phyloP scores from a whole-genome alignment of 2,888 invertebrate species.

The Leptarthrus brevirostris region DNA sequence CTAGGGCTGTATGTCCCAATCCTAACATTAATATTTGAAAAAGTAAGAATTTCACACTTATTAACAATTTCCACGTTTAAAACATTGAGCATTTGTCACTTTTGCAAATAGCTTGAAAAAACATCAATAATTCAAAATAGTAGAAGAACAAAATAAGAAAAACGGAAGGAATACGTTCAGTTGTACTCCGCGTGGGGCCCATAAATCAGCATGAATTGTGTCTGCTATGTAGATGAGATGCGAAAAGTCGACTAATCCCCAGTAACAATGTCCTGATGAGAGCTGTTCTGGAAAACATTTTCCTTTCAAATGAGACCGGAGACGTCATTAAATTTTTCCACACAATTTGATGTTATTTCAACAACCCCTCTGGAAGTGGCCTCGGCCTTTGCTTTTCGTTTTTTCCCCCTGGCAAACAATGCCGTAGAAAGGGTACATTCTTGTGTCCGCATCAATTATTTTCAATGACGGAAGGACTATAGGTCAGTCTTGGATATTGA shows the following conservation, averaged over 20 bases:
- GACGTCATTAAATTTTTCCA: slow-evolving; percentile 42
- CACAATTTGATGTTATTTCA: slow-evolving; percentile 33
- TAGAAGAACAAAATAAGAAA: too few relatives aligned
- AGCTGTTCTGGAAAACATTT: slow-evolving; percentile 16
- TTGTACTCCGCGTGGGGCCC: too few relatives aligned
- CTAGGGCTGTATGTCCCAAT: too few relatives aligned
- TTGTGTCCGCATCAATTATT: slow-evolving; percentile 29
- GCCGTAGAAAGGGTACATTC: slow-evolving; percentile 25
- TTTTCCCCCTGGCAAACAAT: slow-evolving; percentile 9
- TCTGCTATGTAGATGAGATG: slow-evolving; percentile 10
- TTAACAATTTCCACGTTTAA: too few relatives aligned
- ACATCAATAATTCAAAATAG: too few relatives aligned
- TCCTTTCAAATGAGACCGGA: slow-evolving; percentile 10
- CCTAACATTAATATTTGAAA: too few relatives aligned
- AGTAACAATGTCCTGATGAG: slow-evolving; percentile 23
- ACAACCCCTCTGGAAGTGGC: slow-evolving; percentile 18
- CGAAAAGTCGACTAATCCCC: slow-evolving; percentile 4
- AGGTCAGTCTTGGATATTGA: too few relatives aligned
- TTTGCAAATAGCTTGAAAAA: too few relatives aligned
- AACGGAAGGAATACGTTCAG: too few relatives aligned
- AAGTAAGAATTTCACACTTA: too few relatives aligned
- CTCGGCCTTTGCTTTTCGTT: background rate
- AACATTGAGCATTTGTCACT: too few relatives aligned
- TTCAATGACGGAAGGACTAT: slow-evolving; percentile 3
- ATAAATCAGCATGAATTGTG: background rate